Base-by-base conservation (phyloP, 2,888 invertebrate genomes). In the Pammene aurita region DNA sequence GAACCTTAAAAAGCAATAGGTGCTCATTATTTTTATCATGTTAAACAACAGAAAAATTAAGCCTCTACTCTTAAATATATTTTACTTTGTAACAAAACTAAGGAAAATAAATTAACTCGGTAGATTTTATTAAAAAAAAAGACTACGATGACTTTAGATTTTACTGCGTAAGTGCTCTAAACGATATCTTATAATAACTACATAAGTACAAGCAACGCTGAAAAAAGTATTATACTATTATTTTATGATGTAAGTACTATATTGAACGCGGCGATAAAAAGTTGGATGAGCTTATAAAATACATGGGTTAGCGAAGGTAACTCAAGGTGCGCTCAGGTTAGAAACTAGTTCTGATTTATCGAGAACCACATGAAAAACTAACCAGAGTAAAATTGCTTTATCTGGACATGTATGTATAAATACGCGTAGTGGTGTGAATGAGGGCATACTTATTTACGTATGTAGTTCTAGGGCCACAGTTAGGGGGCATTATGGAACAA, bases 171-270 rank as follows among this genome's bases (percentile, higher is more conserved):
- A 57, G 67, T 57, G 62, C 18, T 48, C 57, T 63, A 50, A 63
- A 63, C 50, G 57, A 58, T 57, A 38, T 14, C 42, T 57, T 63
- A 57, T 63, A 63, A 56, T 67, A 64, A 44, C 57, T 18, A 14
- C 18, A 63, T 52, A 52, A 50, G 63, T 52, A 68, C 50, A 44
- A 18, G 68, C 57, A 52, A 52, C 44, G 52, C 14, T 64, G 34
- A 62, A 67, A 56, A 56, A 52, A 44, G 56, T 50, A 68, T 62
- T 68, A 68, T 63, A 58, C 67, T 52, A 63, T 63, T n/a, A 64
- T 64, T 68, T 68, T 68, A 68, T 64, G 68, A 38, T 63, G 34
- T 68, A 58, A 64, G 57, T 58, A 60, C 68, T 62, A 62, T 63
- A 62, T 67, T 67, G 68, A 63, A 38, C 44, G 42, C 18, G 38